phyloP scores from a whole-genome alignment of 64 coral and sea anemone species.

The Catalaphyllia jardinei region DNA sequence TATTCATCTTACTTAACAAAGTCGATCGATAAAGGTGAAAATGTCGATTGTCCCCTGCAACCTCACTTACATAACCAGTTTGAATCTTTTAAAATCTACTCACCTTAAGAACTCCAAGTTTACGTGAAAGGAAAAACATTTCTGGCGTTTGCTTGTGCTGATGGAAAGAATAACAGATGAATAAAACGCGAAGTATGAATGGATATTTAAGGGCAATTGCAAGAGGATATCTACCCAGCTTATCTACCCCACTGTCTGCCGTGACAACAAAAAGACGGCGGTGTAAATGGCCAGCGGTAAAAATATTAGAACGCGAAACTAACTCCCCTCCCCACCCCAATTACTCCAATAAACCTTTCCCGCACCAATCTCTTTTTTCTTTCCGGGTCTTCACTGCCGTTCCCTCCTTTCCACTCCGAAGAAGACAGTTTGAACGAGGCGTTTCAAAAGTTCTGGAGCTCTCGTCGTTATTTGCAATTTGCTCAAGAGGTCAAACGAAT shows the following conservation, averaged over 20 bases:
- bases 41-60: no score
- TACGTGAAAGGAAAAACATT: conserved; percentile 26
- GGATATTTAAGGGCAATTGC: background rate
- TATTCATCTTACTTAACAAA: no score
- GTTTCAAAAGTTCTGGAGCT: background rate
- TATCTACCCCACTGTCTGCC: no score
- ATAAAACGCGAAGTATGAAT: background rate
- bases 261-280: background rate
- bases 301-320: background rate
- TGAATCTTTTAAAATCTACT: background rate
- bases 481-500: conserved; percentile 8
- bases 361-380: background rate
- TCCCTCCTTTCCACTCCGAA: background rate
- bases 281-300: background rate
- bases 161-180: background rate
- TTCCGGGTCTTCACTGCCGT: background rate
- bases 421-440: background rate
- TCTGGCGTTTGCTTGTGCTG: background rate
- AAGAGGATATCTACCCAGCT: background rate
- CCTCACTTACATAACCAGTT: background rate
- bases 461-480: conserved; percentile 6
- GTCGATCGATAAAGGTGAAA: no score
- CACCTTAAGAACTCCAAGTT: conserved; percentile 21
- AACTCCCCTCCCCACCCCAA: background rate
- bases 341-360: background rate